Percentiles rank a stretch among this genome's conserved stretches.
Conservation (phyloP, 2,888 invertebrate species). For the Zelleria hepariella region DNA sequence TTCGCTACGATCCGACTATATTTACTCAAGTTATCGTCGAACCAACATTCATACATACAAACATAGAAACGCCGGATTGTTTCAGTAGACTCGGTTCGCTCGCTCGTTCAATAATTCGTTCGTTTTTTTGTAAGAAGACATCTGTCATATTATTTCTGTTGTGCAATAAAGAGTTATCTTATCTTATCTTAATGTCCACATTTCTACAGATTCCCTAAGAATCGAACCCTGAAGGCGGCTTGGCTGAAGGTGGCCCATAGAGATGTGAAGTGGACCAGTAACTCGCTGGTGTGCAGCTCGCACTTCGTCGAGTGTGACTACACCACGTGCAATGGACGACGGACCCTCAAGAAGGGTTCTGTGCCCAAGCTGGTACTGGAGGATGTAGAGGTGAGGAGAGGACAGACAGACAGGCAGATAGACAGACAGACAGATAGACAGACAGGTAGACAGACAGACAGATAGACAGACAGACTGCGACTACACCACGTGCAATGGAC, state of each 20-base stretch:
- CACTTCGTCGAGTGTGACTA: slow-evolving; percentile 42
- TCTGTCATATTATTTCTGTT: not conserved
- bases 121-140: not conserved
- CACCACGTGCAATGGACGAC: slow-evolving; percentile 33
- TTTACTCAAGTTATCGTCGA: no score
- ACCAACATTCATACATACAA: no score
- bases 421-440: not conserved
- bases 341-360: slow-evolving; percentile 37
- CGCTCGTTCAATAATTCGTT: not conserved
- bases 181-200: not conserved
- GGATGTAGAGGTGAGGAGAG: not conserved
- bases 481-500: not conserved
- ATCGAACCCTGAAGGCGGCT: slow-evolving; percentile 28
- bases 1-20: no score
- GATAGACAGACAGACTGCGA: not conserved
- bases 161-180: no score
- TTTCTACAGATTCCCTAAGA: slow-evolving; percentile 40
- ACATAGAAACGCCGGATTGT: no score
- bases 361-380: slow-evolving; percentile 33
- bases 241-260: slow-evolving; percentile 37
- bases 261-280: slow-evolving; percentile 7
- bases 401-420: not conserved
- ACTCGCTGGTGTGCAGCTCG: slow-evolving; percentile 35
- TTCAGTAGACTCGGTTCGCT: no score
- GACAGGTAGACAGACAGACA: not conserved